Conservation (phyloP, 2,888 invertebrate genomes). For the Hydrotaea cyrtoneurina region DNA sequence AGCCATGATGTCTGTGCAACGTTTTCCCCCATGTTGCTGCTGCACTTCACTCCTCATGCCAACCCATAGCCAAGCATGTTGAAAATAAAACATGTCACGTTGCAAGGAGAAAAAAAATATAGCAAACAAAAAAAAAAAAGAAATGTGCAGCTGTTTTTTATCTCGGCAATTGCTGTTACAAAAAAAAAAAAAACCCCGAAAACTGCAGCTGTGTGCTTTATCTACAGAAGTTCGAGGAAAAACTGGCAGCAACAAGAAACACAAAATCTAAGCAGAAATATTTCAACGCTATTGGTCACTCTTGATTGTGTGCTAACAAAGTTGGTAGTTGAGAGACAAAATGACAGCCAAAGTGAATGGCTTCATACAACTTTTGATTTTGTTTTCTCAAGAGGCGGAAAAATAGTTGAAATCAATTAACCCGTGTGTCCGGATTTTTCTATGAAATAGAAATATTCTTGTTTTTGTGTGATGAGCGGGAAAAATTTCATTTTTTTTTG, state of each 20-base stretch:
- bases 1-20: slow-evolving; percentile 56
- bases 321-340: slow-evolving; percentile 40
- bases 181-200: slow-evolving; percentile 37
- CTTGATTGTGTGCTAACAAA: slow-evolving; percentile 49
- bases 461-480: neutral
- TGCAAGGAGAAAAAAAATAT: slow-evolving; percentile 31
- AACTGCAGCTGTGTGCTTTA: slow-evolving; percentile 61
- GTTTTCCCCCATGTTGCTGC: slow-evolving; percentile 14
- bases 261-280: slow-evolving; percentile 17
- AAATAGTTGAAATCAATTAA: neutral
- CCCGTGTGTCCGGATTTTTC: neutral
- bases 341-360: slow-evolving; percentile 64
- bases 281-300: slow-evolving; percentile 54
- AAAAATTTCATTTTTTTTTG: neutral
- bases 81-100: slow-evolving; percentile 62
- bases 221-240: slow-evolving; percentile 3
- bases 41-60: neutral
- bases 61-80: slow-evolving; percentile 19
- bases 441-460: neutral
- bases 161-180: slow-evolving; percentile 17
- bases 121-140: slow-evolving; percentile 23
- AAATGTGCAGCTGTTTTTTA: slow-evolving; percentile 58
- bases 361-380: slow-evolving; percentile 7
- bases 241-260: slow-evolving; percentile 6
- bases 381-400: slow-evolving; percentile 6